Evolutionary conservation across 92 coral and sea anemone genomes (phyloP).

Genomic region (Virgularia gustaviana): DNA sequence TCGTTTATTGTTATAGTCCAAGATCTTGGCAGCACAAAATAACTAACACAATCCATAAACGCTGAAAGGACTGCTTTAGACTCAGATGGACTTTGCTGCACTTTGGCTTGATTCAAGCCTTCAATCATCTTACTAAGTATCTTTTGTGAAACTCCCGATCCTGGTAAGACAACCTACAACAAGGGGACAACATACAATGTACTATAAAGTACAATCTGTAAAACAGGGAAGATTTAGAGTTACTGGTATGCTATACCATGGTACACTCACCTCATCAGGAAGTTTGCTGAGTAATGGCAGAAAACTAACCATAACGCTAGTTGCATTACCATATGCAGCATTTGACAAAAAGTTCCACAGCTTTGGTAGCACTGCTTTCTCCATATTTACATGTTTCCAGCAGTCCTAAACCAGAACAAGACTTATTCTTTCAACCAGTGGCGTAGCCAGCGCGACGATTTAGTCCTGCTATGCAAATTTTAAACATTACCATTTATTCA

Average conservation of each 20-base stretch:
- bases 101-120: slow-evolving; percentile 62
- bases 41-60: slow-evolving; percentile 87
- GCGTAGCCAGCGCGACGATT: background rate
- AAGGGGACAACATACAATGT: too few relatives aligned
- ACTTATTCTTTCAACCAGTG: background rate
- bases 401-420: too few relatives aligned
- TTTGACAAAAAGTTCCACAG: slow-evolving; percentile 72
- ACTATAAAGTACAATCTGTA: too few relatives aligned
- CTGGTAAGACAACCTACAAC: slow-evolving; percentile 22
- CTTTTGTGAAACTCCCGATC: slow-evolving; percentile 63
- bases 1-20: slow-evolving; percentile 27
- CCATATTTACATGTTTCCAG: slow-evolving; percentile 81
- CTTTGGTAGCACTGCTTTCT: slow-evolving; percentile 93
- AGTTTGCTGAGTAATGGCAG: slow-evolving; percentile 83
- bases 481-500: too few relatives aligned
- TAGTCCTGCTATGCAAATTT: background rate
- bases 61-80: slow-evolving; percentile 71
- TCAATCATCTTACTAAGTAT: slow-evolving; percentile 64
- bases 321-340: slow-evolving; percentile 88
- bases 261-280: slow-evolving; percentile 77
- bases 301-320: slow-evolving; percentile 63
- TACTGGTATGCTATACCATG: background rate
- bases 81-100: slow-evolving; percentile 72
- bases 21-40: slow-evolving; percentile 40
- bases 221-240: too few relatives aligned